Evolutionary conservation across 2,113 vertebrate species (phyloP), one percentile per base, ranked within the genome.

Genomic region (Lepisosteus oculatus): DNA sequence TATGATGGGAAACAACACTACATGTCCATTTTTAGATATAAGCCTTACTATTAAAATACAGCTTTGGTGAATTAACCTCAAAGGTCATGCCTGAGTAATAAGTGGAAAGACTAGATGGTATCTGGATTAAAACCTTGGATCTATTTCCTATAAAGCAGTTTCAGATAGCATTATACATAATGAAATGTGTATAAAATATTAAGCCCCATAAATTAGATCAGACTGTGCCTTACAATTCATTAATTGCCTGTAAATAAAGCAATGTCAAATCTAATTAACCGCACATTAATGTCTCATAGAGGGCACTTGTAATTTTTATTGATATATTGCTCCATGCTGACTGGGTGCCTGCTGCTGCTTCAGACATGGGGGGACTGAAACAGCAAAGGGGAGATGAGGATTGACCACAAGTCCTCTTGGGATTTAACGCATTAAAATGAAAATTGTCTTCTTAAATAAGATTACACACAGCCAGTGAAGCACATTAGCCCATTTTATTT

Each of bases 1-100:
- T 29, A 29, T 29, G 29, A 29, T 29, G 29, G 29, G 29, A 29
- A 29, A 29, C 29, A 29, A 29, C 29, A 29, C 29, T 29, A 29
- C 29, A 29, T 29, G 29, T 29, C 29, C 29, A 1, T 29, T 29
- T 29, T 29, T 29, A 29, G 29, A 29, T 29, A 29, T 29, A 29
- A 29, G 29, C 29, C 29, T 29, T 43, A 56, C 3, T 51, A 62
- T 54, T 61, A 72, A 69, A 73, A 59, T 61, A 13, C 56, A 59
- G 56, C 56, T 59, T 13, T 59, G 56, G n/a, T 59, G 72, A 72
- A 74, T 67, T 78, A 79, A 75, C 70, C 80, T 74, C 70, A 68
- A 63, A 74, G 57, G 68, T 64, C 63, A 72, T 61, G 72, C 77
- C 6, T 43, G 14, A 8, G 64, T 69, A 67, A 71, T 70, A 68